phyloP scores from a whole-genome alignment of 2,113 vertebrate genomes.

The Melanostigma gelatinosum region DNA sequence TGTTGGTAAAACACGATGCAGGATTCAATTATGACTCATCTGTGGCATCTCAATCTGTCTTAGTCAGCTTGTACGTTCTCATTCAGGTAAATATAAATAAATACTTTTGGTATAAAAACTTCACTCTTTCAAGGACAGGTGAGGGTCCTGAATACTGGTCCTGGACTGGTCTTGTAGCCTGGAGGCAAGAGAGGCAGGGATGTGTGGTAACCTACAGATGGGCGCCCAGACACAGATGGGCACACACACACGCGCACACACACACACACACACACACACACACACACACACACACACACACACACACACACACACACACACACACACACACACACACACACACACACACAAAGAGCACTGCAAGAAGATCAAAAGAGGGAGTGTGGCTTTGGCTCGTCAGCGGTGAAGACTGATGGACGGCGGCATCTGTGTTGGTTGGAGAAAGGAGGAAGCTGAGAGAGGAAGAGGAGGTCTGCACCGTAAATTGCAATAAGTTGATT shows the following conservation, averaged over 20 bases:
- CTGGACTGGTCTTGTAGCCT: slow-evolving; percentile 27
- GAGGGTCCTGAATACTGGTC: not conserved
- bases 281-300: slow-evolving; percentile 38
- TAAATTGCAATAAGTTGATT: not conserved
- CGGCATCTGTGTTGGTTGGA: slow-evolving; percentile 50
- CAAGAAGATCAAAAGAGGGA: slow-evolving; percentile 37
- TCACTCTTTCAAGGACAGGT: not conserved
- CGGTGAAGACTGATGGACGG: slow-evolving; percentile 51
- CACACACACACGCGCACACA: slow-evolving; percentile 34
- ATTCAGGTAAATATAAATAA: not conserved
- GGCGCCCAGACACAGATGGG: slow-evolving; percentile 33
- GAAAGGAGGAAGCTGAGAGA: slow-evolving; percentile 6
- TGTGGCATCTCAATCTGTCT: not conserved
- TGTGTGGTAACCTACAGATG: slow-evolving; percentile 51
- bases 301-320: slow-evolving; percentile 41
- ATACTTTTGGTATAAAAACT: not conserved
- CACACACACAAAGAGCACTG: slow-evolving; percentile 31
- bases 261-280: slow-evolving; percentile 22
- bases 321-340: slow-evolving; percentile 27
- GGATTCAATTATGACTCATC: not conserved
- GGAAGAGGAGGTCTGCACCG: not conserved
- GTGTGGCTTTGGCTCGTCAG: slow-evolving; percentile 46
- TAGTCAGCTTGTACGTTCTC: not conserved
- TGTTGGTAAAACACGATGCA: not conserved
- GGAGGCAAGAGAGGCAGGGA: slow-evolving; percentile 27